Evolutionary conservation across 53 echinoderm and acorn worm genomes (phyloP).

Genomic region (Actinopyga echinites): DNA sequence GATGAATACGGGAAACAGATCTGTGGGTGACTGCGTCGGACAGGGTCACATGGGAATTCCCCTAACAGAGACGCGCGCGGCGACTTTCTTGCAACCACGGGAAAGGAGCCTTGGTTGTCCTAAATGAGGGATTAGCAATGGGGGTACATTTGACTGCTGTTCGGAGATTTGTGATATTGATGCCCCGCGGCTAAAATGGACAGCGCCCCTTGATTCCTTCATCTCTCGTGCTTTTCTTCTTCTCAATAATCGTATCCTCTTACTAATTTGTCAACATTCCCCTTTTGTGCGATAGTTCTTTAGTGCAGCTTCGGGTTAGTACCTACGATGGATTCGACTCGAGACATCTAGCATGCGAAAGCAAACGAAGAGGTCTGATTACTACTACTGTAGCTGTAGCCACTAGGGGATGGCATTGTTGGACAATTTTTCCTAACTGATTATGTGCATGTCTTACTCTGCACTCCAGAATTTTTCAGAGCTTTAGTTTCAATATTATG

Average conservation of each 20-base stretch:
- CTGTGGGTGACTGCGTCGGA: not conserved
- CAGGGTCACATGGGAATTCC: conserved; percentile 18
- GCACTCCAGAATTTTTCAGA: too few relatives aligned
- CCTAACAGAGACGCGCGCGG: not conserved
- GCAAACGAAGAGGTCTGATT: conserved; percentile 5
- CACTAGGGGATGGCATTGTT: conserved; percentile 12
- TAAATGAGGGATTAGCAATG: not conserved
- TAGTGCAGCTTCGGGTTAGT: conserved; percentile 8
- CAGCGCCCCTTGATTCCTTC: not conserved
- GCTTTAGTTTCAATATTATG: too few relatives aligned
- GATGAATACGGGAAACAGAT: conserved; percentile 15
- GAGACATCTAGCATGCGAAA: too few relatives aligned
- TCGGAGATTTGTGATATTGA: not conserved
- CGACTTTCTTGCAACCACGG: not conserved
- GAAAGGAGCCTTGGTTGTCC: not conserved
- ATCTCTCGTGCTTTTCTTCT: too few relatives aligned
- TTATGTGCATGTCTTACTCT: too few relatives aligned
- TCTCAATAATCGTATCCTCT: not conserved
- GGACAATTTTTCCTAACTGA: too few relatives aligned
- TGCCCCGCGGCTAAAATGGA: conserved; percentile 26
- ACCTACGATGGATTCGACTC: not conserved
- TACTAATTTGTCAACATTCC: conserved; percentile 27
- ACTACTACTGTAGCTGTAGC: conserved; percentile 2
- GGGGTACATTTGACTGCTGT: conserved; percentile 12
- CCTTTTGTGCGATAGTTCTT: conserved; percentile 28